Percentiles rank a stretch among this genome's conserved stretches.
Evolutionary conservation across 2,888 invertebrate species (phyloP).

Genomic region (Stomorhina lunata): DNA sequence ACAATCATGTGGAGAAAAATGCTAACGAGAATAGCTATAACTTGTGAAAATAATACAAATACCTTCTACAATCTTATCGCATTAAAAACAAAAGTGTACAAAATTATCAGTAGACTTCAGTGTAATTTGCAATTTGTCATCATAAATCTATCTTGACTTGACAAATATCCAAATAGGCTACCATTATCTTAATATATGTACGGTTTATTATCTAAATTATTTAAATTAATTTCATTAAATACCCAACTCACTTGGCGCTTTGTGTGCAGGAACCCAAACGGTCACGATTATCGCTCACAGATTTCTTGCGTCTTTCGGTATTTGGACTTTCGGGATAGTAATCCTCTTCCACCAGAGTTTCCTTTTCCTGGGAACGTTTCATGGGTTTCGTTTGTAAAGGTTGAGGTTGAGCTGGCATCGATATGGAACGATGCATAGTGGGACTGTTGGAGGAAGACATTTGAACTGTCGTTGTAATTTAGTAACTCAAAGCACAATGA

Average conservation of each 20-base stretch:
- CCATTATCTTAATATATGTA: background rate
- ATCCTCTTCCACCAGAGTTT: constrained; percentile 72
- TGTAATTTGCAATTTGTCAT: constrained; percentile 22
- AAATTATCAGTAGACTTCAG: constrained; percentile 6
- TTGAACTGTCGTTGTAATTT: constrained; percentile 36
- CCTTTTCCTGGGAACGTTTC: constrained; percentile 77
- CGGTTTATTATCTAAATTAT: background rate
- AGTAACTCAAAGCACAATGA: background rate
- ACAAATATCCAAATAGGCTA: background rate
- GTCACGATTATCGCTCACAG: constrained; percentile 49
- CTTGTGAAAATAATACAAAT: background rate
- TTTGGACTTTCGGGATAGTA: constrained; percentile 76
- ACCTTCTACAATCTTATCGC: constrained; percentile 14
- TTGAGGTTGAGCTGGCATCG: constrained; percentile 78
- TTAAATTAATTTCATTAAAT: background rate
- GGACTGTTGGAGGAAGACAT: constrained; percentile 60
- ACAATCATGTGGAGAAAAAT: too few species aligned
- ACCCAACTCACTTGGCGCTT: constrained; percentile 73
- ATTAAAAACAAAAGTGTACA: background rate
- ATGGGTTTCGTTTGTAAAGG: constrained; percentile 72
- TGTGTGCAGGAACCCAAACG: constrained; percentile 62
- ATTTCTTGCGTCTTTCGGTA: constrained; percentile 69
- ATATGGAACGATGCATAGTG: constrained; percentile 75
- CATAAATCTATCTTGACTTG: constrained; percentile 4
- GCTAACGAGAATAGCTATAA: too few species aligned